Evolutionary conservation across 2,113 vertebrate genomes (phyloP).

Genomic region (Arenaria interpres): DNA sequence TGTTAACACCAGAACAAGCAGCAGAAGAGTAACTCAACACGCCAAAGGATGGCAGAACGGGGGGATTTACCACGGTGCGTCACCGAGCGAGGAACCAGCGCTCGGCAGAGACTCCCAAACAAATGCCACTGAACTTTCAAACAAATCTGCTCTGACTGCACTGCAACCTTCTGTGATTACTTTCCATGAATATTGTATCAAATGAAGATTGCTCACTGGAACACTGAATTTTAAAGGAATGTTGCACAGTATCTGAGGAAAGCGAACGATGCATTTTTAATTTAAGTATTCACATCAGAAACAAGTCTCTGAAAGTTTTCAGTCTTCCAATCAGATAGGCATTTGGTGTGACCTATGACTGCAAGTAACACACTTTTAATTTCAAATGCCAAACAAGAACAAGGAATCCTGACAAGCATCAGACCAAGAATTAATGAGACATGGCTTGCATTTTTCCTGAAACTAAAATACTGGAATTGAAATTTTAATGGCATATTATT

Average conservation of each 20-base stretch:
- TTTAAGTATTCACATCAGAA: conserved; percentile 22
- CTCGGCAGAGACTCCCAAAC: conserved; percentile 33
- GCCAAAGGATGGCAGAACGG: not conserved
- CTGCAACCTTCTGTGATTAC: conserved; percentile 53
- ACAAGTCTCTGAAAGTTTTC: not conserved
- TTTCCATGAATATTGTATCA: conserved; percentile 61
- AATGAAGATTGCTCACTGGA: conserved; percentile 40
- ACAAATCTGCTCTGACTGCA: conserved; percentile 50
- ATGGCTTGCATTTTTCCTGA: not conserved
- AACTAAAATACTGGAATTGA: not conserved
- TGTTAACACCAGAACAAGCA: not conserved
- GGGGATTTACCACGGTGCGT: not conserved
- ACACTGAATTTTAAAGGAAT: conserved; percentile 52
- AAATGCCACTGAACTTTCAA: conserved; percentile 51
- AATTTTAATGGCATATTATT: not conserved
- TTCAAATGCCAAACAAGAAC: not conserved
- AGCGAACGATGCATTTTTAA: conserved; percentile 53
- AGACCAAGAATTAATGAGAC: not conserved
- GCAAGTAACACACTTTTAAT: not conserved
- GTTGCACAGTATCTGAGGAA: conserved; percentile 8
- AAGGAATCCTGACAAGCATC: not conserved
- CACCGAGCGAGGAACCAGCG: not conserved
- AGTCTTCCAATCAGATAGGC: not conserved
- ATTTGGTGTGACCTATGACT: not conserved
- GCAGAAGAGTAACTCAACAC: not conserved